Percentiles rank a stretch among this genome's conserved stretches.
Evolutionary conservation across 2,888 invertebrate species (phyloP).

Genomic region (Scaeva pyrastri): DNA sequence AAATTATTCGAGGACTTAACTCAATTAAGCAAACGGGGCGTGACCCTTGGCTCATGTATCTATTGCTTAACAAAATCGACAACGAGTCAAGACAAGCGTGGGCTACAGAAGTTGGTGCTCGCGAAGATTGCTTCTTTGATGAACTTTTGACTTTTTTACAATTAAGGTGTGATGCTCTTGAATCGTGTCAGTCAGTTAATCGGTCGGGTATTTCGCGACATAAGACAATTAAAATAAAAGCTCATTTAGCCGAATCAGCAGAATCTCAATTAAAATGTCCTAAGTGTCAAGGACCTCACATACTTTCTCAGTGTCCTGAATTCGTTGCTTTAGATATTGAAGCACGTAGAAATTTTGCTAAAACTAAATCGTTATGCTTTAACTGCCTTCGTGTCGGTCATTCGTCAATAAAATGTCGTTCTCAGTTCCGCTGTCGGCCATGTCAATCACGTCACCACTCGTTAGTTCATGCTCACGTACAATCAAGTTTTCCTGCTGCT

Average conservation of each 20-base stretch:
- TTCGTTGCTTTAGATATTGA: slow-evolving; percentile 1
- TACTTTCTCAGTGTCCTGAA: slow-evolving; percentile 15
- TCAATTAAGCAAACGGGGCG: slow-evolving; percentile 38
- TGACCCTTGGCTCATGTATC: slow-evolving; percentile 52
- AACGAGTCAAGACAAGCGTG: slow-evolving; percentile 42
- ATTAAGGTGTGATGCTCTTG: slow-evolving; percentile 48
- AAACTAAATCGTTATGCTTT: slow-evolving; percentile 29
- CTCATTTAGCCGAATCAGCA: neutral
- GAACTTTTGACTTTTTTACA: slow-evolving; percentile 45
- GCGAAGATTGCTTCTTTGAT: slow-evolving; percentile 36
- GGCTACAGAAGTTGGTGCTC: slow-evolving; percentile 40
- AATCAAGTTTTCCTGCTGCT: neutral
- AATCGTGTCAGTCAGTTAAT: slow-evolving; percentile 23
- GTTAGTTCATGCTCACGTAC: slow-evolving; percentile 16
- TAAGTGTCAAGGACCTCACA: slow-evolving; percentile 6
- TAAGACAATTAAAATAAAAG: slow-evolving; percentile 5
- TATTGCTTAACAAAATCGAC: slow-evolving; percentile 50
- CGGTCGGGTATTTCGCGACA: neutral
- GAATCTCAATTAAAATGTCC: slow-evolving; percentile 14
- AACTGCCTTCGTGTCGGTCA: slow-evolving; percentile 39
- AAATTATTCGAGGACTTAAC: slow-evolving; percentile 51
- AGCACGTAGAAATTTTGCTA: slow-evolving; percentile 17
- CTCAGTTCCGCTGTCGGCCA: slow-evolving; percentile 24
- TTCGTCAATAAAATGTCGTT: slow-evolving; percentile 31
- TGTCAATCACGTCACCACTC: slow-evolving; percentile 41